Base-by-base conservation (phyloP, 2,113 vertebrate genomes). In the Accipiter virgatus region DNA sequence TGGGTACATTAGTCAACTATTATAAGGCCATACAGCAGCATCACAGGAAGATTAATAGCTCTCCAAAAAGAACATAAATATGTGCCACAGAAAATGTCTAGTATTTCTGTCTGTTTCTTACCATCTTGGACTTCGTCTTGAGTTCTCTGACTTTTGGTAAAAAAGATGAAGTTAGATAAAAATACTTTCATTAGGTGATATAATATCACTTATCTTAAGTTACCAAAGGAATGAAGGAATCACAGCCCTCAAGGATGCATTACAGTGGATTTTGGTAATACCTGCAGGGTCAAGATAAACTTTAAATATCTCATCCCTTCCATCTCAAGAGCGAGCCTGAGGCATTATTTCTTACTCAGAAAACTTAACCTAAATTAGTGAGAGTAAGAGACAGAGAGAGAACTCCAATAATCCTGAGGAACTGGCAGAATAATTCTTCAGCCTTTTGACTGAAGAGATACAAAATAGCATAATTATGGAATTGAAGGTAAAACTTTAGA, bases 231-330 rank as follows among this genome's bases (percentile, higher is more conserved):
- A 94, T 47, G 18, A 94, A 80, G 74, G 38, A 70, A 81, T 74
- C 88, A 55, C 50, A 94, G 14, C 42, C 79, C 59, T 90, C 32
- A 53, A 86, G 42, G 59, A 83, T 90, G 71, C 32, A 83, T 93
- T 96, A 88, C 25, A 78, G 63, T 90, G 50, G 82, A 94, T 96
- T 96, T 90, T 47, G 86, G 5, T 81, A 88, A 86, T 74, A 86
- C 40, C 63, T 88, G 50, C 21, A 93, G 55, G 67, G 80, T 92
- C 71, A 86, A 90, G 92, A 92, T 93, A 92, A 90, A 79, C 79
- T 85, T 94, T 72, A 95, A 95, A 61, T 83, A 79, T 65, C 84
- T 93, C 90, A 94, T 93, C 36, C 10, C 3, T 96, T 90, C 38
- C 47, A 88, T 88, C 58, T 90, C 67, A 61, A 55, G 6, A 97